These are phyloP conservation scores for Harpagus bidentatus DNA, from an alignment of 2,113 vertebrate species.

Conservation along the genomic window DNA sequence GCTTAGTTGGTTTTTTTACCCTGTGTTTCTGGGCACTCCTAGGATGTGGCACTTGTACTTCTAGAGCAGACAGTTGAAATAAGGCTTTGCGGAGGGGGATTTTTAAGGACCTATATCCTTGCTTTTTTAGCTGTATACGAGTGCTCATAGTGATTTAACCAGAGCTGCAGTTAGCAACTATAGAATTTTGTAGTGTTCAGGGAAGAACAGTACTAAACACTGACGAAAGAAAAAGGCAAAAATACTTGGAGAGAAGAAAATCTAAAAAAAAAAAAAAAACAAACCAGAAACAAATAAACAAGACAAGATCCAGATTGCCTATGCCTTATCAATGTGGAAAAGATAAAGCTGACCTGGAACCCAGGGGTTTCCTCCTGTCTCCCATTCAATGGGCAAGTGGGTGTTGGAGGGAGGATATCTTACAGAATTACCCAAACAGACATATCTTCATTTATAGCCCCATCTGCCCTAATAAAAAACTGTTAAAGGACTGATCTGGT, in stretches of 20 bases:
- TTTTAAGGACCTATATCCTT: neutral
- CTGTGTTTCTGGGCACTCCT: neutral
- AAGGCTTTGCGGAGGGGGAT: neutral
- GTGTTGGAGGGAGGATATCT: neutral
- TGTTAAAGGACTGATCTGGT: neutral
- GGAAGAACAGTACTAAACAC: neutral
- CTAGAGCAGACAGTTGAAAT: neutral
- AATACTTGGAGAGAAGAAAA: neutral
- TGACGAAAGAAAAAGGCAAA: neutral
- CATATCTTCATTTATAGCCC: neutral
- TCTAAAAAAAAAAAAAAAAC: too few species aligned
- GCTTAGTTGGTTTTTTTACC: neutral
- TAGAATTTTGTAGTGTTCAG: neutral
- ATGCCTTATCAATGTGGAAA: neutral
- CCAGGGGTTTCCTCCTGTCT: neutral
- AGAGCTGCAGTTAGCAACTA: neutral
- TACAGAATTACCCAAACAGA: neutral
- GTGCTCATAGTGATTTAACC: neutral
- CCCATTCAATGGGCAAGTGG: neutral
- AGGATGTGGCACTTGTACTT: neutral
- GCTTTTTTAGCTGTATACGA: neutral
- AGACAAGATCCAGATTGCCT: neutral
- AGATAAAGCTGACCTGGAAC: neutral
- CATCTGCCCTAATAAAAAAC: neutral
- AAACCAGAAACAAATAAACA: neutral